Evolutionary conservation across 2,888 invertebrate genomes (phyloP), one percentile per base, ranked within the genome.

Genomic region (Nezara viridula): DNA sequence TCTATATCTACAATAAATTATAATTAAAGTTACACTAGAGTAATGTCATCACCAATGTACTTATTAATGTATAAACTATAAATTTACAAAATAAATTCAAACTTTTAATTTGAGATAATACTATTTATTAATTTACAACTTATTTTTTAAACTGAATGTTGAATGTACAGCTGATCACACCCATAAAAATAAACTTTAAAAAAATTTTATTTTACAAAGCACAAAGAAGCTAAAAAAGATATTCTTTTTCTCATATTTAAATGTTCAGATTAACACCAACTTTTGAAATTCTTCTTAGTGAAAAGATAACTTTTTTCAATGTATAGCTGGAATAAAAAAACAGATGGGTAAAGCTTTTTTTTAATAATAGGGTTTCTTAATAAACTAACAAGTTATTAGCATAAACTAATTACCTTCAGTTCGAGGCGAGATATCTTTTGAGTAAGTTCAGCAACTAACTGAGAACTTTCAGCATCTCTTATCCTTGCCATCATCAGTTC

Each of bases 341-440:
- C 10, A 88, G 44, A 32, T 40, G 44, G 49, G 90, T 66, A 86
- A 88, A 60, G 86, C 66, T 88, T 73, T 32, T 87, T 88, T 89
- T 89, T 90, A 50, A 89, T 81, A 90, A 5, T 52, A 32, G 27
- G 27, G 19, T 0, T 32, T 89, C 14, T 24, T 50, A 21, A 49
- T 21, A 24, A 49, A 86, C 0, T n/a, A 37, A n/a, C 32, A 19
- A 49, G 32, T 32, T n/a, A 87, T 3, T 16, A 14, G 12, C 19
- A 49, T 4, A 52, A 37, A 24, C 60, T 47, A 49, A 91, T 91
- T 92, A 97, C 98, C 95, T 98, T 98, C 91, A 97, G 95, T 93
- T 99, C 98, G 91, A 98, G 95, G 92, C 97, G 96, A 16, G 98
- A 98, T 90, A 99, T 97, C 93, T 98, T 98, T 92, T 98, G 98